Conservation (phyloP, 2,888 invertebrate species). For the Deroplatys truncata region DNA sequence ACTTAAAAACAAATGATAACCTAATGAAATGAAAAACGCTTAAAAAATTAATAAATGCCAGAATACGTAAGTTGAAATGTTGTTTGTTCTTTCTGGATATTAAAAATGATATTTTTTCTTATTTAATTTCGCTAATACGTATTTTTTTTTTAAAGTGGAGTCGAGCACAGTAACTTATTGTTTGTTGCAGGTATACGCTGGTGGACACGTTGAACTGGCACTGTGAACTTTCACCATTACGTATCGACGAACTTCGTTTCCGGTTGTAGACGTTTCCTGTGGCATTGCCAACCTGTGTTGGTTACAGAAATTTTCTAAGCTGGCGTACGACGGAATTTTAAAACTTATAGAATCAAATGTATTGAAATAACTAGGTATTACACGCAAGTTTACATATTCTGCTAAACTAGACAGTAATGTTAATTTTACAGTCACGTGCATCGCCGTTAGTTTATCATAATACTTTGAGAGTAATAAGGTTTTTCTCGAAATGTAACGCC, state of each 20-base stretch:
- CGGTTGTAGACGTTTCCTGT: neutral
- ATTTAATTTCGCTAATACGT: no score
- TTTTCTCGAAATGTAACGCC: neutral
- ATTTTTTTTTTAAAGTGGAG: no score
- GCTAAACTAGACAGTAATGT: neutral
- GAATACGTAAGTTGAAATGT: no score
- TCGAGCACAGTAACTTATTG: no score
- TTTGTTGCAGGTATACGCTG: no score
- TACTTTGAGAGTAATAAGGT: neutral
- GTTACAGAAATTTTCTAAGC: no score
- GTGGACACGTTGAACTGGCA: no score
- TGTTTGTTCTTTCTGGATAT: no score
- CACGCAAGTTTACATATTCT: neutral
- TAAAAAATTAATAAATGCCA: no score
- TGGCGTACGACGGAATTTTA: neutral
- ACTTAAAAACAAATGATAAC: no score
- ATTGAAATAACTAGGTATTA: neutral
- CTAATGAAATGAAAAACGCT: no score
- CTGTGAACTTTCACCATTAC: neutral
- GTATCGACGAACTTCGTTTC: neutral
- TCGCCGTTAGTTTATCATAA: neutral
- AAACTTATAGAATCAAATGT: neutral
- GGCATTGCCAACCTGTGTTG: neutral
- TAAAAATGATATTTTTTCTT: no score
- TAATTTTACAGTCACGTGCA: neutral